These are phyloP conservation scores for Catamblyrhynchus diadema DNA, from an alignment of 2,797 vertebrate species.

Conservation along the genomic window DNA sequence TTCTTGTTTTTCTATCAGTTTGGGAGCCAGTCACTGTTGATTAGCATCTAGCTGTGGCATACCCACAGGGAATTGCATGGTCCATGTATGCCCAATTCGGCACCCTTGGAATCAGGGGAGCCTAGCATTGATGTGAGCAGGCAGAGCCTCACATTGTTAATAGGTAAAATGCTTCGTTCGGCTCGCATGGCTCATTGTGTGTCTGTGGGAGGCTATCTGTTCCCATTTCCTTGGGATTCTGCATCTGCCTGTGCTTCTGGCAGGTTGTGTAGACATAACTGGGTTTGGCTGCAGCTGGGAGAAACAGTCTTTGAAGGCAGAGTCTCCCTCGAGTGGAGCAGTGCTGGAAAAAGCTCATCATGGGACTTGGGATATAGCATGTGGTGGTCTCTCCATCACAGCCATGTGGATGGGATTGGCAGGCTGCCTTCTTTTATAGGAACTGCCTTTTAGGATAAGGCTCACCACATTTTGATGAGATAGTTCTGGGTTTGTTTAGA, in stretches of 20 bases:
- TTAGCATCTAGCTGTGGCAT: neutral
- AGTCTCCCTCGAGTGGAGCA: neutral
- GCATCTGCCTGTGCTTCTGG: neutral
- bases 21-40: neutral
- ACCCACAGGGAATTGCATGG: fast-evolving
- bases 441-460: neutral
- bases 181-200: neutral
- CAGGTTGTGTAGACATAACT: neutral
- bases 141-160: neutral
- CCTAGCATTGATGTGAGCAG: neutral
- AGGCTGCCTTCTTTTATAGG: neutral
- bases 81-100: fast-evolving
- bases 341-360: neutral
- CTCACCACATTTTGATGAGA: neutral
- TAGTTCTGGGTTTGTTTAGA: neutral
- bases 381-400: neutral
- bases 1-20: neutral
- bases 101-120: neutral
- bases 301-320: neutral
- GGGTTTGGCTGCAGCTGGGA: neutral
- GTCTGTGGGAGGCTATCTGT: neutral
- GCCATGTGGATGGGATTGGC: neutral
- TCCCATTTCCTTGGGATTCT: neutral
- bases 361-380: neutral
- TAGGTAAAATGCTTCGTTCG: neutral